Base-by-base conservation (phyloP, 2,797 vertebrate species). In the Myotis daubentonii region DNA sequence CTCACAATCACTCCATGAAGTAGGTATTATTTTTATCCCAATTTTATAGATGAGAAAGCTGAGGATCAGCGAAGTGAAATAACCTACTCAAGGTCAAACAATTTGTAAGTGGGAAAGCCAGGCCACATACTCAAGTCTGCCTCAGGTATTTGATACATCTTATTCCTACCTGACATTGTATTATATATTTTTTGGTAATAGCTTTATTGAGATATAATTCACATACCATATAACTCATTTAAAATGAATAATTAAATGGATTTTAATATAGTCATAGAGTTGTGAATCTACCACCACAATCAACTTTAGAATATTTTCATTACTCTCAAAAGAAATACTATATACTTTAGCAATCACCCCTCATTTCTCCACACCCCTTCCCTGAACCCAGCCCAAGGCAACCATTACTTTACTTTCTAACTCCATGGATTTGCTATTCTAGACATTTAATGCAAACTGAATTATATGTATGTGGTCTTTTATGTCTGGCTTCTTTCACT, bases 241-340 rank as follows among this genome's bases (percentile, higher is more conserved):
- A 53, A 71, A 92, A 76, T 41, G 11, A 66, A 88, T 23, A 83
- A 83, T 66, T 78, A 55, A 55, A 13, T 91, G 62, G 71, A 28
- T 90, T 87, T 76, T 91, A 47, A 75, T 49, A 78, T 53, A 87
- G n/a, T 71, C 78, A 75, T 28, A 74, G 57, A 81, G n/a, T 38
- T 36, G 68, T 15, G 30, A 75, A 91, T 33, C 49, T 44, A 60
- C 79, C 51, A 55, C 36, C 87, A 76, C 23, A 41, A 51, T 85
- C 30, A 66, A 72, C 86, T 87, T 49, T 86, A 57, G 86, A 82
- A 78, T 15, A 75, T 72, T 91, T 94, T 78, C 41, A 66, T 74
- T 49, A 71, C 11, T 44, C n/a, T 16, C 30, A 3, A 60, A 76
- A 90, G 87, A 91, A 94, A 86, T 51, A 11, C 36, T 72, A 71